Base-by-base conservation (phyloP, 1,140 invertebrate species). In the Copidosoma floridanum region DNA sequence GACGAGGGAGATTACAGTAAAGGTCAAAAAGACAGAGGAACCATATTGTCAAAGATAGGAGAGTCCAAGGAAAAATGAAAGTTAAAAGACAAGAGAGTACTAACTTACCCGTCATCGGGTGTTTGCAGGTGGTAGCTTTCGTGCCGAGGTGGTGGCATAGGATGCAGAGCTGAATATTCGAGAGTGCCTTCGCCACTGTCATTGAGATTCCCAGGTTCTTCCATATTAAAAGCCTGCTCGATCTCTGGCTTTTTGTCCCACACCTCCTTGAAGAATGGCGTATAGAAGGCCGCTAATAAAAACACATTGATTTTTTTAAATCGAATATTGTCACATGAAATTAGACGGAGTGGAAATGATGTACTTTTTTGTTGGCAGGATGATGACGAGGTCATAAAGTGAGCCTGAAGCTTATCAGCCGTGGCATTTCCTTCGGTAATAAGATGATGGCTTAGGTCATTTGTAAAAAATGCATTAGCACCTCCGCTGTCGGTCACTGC, bases 231-330 rank as follows among this genome's bases (percentile, higher is more conserved):
- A 1, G 91, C 91, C 73, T 93, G 90, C 73, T 97, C 95, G 56
- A 96, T 95, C 80, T 96, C 92, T 29, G 92, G 92, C 69, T 97
- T 96, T 68, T 94, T 92, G 69, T 96, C 93, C 93, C 93, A 96
- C 14, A 94, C 93, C 78, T 94, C 92, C 76, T 95, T 94, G 79
- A 98, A 94, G 81, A 98, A 98, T 50, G 93, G 94, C 44, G 92
- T 94, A 76, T 95, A 98, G 79, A 95, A 95, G 38, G 93, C 92
- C 71, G 93, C 93, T 95, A 82, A 64, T 32, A 32, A 32, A 32
- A 8, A 8, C 6, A 32, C 6, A 32, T 32, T 32, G 29, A 12
- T 32, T 32, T 35, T 8, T 8, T 35, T 14, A 8, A 6, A 14
- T 8, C 32, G 14, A 14, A 35, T 6, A 35, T 35, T 14, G 32